Conservation (phyloP, 2,888 invertebrate genomes). For the Xestia xanthographa region DNA sequence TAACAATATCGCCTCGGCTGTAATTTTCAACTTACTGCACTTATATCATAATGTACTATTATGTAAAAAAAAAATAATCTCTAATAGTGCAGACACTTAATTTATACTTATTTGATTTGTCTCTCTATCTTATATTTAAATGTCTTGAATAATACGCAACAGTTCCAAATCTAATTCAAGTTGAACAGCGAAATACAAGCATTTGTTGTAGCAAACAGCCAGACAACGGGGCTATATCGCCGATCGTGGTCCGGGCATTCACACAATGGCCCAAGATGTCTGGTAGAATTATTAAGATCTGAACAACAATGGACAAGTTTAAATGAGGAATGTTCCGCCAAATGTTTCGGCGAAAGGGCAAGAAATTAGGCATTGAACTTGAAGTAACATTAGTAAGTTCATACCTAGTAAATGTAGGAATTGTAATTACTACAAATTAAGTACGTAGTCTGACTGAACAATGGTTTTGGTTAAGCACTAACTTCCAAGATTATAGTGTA, state of each 20-base stretch:
- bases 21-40: too few relatives aligned
- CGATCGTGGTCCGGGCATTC: constrained; percentile 9
- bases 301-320: constrained; percentile 59
- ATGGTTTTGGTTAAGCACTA: background rate
- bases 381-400: constrained; percentile 19
- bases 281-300: constrained; percentile 58
- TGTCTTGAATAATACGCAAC: background rate
- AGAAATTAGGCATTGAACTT: constrained; percentile 41
- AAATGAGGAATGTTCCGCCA: constrained; percentile 60
- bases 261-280: constrained; percentile 44
- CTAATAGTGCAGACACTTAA: too few relatives aligned
- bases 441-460: background rate
- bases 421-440: background rate
- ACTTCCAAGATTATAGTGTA: background rate
- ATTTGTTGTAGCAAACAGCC: constrained; percentile 23
- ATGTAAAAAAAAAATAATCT: too few relatives aligned
- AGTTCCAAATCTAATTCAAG: background rate
- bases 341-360: constrained; percentile 22
- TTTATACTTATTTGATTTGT: too few relatives aligned
- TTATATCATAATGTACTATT: too few relatives aligned
- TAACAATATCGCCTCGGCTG: too few relatives aligned
- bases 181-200: constrained; percentile 1
- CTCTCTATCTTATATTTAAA: too few relatives aligned
- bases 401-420: constrained; percentile 13
- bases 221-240: constrained; percentile 16